A percentile compares a stretch with the other conserved stretches of the same genome.
phyloP scores from a whole-genome alignment of 2,888 invertebrate species.

The Colostygia pectinataria region DNA sequence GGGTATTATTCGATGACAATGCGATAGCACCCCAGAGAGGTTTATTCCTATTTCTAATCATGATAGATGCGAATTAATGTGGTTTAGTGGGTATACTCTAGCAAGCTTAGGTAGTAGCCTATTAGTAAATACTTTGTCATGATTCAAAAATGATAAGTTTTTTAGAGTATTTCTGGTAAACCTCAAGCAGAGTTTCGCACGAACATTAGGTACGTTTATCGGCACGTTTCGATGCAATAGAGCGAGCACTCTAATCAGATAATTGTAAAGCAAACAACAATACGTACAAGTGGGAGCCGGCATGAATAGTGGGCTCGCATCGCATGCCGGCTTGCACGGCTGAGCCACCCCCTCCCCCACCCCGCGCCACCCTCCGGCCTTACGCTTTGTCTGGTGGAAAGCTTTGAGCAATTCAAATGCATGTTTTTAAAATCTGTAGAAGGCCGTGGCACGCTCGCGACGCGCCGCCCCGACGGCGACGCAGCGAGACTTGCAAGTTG shows the following conservation, averaged over 20 bases:
- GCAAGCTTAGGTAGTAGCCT: no score
- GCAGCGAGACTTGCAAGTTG: not conserved
- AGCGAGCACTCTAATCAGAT: conserved; percentile 1
- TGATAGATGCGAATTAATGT: no score
- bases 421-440: not conserved
- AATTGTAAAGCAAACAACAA: conserved; percentile 4
- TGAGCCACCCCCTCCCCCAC: not conserved
- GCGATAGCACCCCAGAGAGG: no score
- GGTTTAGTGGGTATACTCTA: no score
- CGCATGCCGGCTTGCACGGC: not conserved
- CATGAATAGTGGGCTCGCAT: not conserved
- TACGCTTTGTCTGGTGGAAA: conserved; percentile 1
- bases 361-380: not conserved
- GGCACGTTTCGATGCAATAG: conserved; percentile 4
- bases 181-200: not conserved
- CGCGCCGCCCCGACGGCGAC: not conserved
- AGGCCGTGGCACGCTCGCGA: no score
- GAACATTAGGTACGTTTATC: not conserved
- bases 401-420: conserved; percentile 9
- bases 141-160: no score
- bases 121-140: no score
- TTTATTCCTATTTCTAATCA: no score
- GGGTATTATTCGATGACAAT: no score
- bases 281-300: not conserved
- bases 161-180: no score